These are phyloP conservation scores for Eupithecia insigniata DNA, from an alignment of 2,888 invertebrate genomes.

Conservation along the genomic window DNA sequence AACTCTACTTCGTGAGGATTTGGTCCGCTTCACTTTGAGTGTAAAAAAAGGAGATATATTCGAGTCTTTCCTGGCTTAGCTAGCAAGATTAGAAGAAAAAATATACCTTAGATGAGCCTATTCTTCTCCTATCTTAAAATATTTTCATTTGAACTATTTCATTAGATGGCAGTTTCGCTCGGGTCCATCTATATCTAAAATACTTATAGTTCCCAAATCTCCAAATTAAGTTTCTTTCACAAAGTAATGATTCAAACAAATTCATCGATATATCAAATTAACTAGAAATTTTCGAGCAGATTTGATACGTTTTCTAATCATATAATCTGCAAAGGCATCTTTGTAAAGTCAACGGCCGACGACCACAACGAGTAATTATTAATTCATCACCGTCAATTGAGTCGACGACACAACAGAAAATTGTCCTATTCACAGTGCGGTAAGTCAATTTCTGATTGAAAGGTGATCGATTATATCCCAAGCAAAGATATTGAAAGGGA, in stretches of 20 bases:
- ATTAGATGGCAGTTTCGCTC: background rate
- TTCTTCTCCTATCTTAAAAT: background rate
- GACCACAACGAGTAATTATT: constrained; percentile 28
- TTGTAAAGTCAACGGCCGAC: constrained; percentile 9
- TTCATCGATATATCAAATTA: no score
- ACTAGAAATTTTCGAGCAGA: background rate
- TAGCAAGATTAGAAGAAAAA: background rate
- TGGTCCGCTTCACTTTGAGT: background rate
- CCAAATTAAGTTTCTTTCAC: background rate
- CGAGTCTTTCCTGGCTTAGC: background rate
- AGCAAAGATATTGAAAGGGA: constrained; percentile 50
- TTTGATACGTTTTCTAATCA: background rate
- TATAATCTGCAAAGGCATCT: constrained; percentile 14
- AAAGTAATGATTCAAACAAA: background rate
- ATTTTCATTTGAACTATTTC: background rate
- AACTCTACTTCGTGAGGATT: background rate
- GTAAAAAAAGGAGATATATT: background rate
- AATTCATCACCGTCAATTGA: constrained; percentile 57
- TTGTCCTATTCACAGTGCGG: constrained; percentile 43
- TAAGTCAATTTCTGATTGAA: constrained; percentile 59
- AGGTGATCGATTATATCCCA: constrained; percentile 58
- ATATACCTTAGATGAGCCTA: background rate
- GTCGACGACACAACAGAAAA: constrained; percentile 50
- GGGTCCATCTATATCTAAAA: background rate
- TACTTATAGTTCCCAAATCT: background rate